Conservation (phyloP, 2,888 invertebrate species). For the Tipula vernalis region DNA sequence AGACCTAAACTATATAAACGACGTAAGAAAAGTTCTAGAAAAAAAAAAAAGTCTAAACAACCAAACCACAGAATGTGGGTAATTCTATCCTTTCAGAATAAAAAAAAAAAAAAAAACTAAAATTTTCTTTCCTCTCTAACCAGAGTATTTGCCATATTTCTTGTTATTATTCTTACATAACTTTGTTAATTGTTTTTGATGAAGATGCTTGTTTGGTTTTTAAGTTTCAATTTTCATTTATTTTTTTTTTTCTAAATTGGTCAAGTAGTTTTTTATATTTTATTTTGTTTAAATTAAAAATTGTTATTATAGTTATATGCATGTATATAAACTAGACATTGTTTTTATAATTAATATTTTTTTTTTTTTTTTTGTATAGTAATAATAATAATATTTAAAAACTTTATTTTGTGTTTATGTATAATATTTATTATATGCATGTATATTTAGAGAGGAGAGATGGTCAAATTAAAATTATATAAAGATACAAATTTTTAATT, state of each 20-base stretch:
- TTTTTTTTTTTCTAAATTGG: not conserved
- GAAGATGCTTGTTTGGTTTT: conserved; percentile 4
- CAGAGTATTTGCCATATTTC: conserved; percentile 4
- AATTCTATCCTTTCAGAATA: not conserved
- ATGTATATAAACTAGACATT: not conserved
- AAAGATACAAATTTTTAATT: not conserved
- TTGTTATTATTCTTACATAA: not conserved
- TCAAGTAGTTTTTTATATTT: not conserved
- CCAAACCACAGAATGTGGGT: not conserved
- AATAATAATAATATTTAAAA: not conserved
- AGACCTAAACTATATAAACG: not conserved
- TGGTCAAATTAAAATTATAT: not conserved
- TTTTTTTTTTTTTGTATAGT: not conserved
- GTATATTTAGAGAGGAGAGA: not conserved
- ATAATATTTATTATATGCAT: not conserved
- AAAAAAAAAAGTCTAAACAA: not conserved
- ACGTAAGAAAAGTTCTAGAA: not conserved
- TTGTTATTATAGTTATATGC: not conserved
- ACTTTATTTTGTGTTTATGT: not conserved
- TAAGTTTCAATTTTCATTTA: not conserved
- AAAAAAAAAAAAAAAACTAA: not conserved
- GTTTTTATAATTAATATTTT: not conserved
- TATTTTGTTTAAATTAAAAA: not conserved
- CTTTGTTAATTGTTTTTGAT: conserved; percentile 4
- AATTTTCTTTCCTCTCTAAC: not conserved